Base-by-base conservation (phyloP, 2,888 invertebrate species). In the Tetragnatha montana region DNA sequence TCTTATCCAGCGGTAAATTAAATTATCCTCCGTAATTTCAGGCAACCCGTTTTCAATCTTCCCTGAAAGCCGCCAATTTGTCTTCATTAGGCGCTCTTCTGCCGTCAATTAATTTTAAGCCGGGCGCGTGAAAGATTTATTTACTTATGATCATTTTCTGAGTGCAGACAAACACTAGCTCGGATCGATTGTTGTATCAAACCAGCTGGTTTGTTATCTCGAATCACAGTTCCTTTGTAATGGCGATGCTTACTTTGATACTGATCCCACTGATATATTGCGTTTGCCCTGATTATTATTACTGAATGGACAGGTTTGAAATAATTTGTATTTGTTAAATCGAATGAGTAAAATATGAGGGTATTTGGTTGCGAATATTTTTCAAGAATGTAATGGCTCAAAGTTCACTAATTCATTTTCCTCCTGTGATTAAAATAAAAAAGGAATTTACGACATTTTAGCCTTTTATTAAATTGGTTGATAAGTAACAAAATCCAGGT, bases 71-170 rank as follows among this genome's bases (percentile, higher is more conserved):
- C 19, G n/a, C 69, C 49, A 47, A 80, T 81, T 81, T 71, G 70
- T 81, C 81, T 81, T 81, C 81, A 70, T 81, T 81, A 81, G 68
- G n/a, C 10, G 49, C 69, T 49, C 4, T 70, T 81, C 71, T 50
- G 6, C n/a, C 76, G 35, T 75, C 35, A 35, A 50, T 50, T 50
- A 50, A 50, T 71, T 76, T 19, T 76, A 19, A 19, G 76, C 76
- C 8, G 49, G 14, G 47, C 50, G 17, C 8, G 50, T 10, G 50
- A 49, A 81, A 47, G n/a, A 73, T 50, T 50, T 76, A 76, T 76
- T 76, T 76, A 76, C 14, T 81, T 81, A 60, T 60, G 60, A 60
- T 60, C 60, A 60, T 60, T 60, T 60, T 60, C 60, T 60, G 60
- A 60, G 60, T 60, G 60, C 60, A 8, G 17, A 60, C 60, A 60